Percentiles rank a stretch among this genome's conserved stretches.
These are phyloP conservation scores for Rhinichthys osculus DNA, from an alignment of 2,797 vertebrate species.

Conservation along the genomic window DNA sequence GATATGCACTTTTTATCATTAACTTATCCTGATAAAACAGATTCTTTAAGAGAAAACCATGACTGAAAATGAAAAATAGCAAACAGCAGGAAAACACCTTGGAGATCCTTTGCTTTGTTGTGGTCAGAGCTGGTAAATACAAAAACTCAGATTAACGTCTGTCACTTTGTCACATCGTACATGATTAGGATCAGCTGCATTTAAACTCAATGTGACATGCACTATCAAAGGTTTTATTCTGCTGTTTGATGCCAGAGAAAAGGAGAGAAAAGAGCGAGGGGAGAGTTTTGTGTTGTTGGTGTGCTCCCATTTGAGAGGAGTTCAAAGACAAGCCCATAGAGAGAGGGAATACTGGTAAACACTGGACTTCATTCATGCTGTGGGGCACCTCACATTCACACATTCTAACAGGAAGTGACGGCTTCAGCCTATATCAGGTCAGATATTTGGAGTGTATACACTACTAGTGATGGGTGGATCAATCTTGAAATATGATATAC, in stretches of 20 bases:
- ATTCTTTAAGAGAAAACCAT: not conserved
- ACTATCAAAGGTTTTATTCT: constrained; percentile 38
- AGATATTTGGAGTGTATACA: constrained; percentile 1
- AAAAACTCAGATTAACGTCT: not conserved
- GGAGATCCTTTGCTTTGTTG: constrained; percentile 2
- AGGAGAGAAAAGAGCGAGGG: not conserved
- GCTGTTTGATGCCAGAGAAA: constrained; percentile 32
- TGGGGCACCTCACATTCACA: constrained; percentile 20
- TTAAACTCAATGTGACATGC: constrained; percentile 29
- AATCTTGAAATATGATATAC: not conserved
- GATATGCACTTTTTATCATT: not conserved
- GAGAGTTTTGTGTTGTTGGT: constrained; percentile 18
- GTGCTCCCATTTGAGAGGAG: not conserved
- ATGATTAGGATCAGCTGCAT: not conserved
- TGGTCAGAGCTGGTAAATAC: not conserved
- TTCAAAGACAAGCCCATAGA: constrained; percentile 30
- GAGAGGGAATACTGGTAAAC: constrained; percentile 29
- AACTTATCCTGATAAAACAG: not conserved
- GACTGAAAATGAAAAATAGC: not conserved
- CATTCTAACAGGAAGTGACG: constrained; percentile 7
- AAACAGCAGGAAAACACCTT: not conserved
- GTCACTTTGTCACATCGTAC: not conserved
- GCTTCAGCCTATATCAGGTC: not conserved
- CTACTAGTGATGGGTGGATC: not conserved
- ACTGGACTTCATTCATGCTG: constrained; percentile 22